Evolutionary conservation across 1,140 invertebrate genomes (phyloP).

Genomic region (Goniozus legneri): DNA sequence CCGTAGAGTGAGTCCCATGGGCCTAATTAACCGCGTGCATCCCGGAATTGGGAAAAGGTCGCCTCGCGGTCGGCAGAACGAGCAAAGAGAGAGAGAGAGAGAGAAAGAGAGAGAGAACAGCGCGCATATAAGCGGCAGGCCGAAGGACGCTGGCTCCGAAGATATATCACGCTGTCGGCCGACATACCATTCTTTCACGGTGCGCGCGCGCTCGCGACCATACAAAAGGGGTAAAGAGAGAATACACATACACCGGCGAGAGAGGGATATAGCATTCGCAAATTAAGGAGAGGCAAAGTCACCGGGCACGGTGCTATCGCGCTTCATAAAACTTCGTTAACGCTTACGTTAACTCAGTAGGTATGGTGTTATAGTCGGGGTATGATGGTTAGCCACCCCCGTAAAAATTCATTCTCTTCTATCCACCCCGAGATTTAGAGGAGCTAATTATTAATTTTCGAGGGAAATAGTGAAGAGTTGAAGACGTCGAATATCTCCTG

Average conservation of each 20-base stretch:
- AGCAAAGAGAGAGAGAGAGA: background rate
- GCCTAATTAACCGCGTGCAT: too few species aligned
- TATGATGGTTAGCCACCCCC: too few species aligned
- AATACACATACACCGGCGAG: conserved; percentile 19
- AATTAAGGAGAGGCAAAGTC: conserved; percentile 54
- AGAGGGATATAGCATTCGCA: conserved; percentile 31
- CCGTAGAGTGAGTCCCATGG: too few species aligned
- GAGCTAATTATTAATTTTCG: too few species aligned
- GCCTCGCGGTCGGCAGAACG: too few species aligned
- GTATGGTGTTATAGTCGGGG: conserved; percentile 22
- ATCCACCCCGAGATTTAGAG: conserved; percentile 14
- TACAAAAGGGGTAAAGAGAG: background rate
- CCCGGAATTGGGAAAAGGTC: too few species aligned
- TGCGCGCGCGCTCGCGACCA: conserved; percentile 15
- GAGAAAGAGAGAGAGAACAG: conserved; percentile 1
- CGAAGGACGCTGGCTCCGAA: conserved; percentile 34
- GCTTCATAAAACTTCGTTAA: conserved; percentile 54
- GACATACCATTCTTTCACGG: conserved; percentile 49
- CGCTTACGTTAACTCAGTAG: background rate
- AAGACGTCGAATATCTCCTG: too few species aligned
- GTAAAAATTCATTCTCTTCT: conserved; percentile 35
- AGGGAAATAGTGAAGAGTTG: too few species aligned
- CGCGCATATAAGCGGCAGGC: conserved; percentile 11
- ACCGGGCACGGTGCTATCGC: conserved; percentile 43
- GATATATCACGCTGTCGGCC: conserved; percentile 50